phyloP scores from a whole-genome alignment of 2,797 vertebrate genomes.

The Hoplostethus atlanticus region DNA sequence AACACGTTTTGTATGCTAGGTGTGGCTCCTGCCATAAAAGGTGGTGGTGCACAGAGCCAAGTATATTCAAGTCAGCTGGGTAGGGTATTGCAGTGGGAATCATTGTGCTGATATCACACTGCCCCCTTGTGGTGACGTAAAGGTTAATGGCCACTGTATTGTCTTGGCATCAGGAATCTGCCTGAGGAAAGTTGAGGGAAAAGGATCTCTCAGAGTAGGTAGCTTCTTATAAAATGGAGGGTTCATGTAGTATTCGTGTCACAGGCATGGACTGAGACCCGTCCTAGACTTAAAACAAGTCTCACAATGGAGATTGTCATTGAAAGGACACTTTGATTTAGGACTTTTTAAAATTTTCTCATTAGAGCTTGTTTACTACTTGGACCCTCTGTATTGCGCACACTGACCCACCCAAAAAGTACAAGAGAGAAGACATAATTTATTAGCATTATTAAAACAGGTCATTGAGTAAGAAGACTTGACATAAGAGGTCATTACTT shows the following conservation, averaged over 20 bases:
- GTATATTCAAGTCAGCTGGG: conserved; percentile 62
- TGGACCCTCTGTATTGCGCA: too few species aligned
- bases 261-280: background rate
- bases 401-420: conserved; percentile 3
- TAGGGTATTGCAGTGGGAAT: background rate
- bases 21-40: conserved; percentile 44
- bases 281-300: background rate
- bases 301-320: background rate
- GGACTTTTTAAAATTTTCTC: too few species aligned
- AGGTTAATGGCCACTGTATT: background rate
- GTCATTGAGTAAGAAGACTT: conserved; percentile 11
- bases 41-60: background rate
- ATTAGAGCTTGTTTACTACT: too few species aligned
- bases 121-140: conserved; percentile 51
- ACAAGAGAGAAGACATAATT: conserved; percentile 48
- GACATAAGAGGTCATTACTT: conserved; percentile 6
- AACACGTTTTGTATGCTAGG: conserved; percentile 42
- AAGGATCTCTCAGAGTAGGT: background rate
- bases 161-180: background rate
- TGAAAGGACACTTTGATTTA: background rate
- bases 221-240: background rate
- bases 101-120: conserved; percentile 15
- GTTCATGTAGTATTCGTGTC: background rate
- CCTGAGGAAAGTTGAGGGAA: background rate
- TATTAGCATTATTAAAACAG: conserved; percentile 51